A percentile compares a stretch with the other conserved stretches of the same genome.
phyloP scores from a whole-genome alignment of 2,888 invertebrate genomes.

The Campoletis raptor region DNA sequence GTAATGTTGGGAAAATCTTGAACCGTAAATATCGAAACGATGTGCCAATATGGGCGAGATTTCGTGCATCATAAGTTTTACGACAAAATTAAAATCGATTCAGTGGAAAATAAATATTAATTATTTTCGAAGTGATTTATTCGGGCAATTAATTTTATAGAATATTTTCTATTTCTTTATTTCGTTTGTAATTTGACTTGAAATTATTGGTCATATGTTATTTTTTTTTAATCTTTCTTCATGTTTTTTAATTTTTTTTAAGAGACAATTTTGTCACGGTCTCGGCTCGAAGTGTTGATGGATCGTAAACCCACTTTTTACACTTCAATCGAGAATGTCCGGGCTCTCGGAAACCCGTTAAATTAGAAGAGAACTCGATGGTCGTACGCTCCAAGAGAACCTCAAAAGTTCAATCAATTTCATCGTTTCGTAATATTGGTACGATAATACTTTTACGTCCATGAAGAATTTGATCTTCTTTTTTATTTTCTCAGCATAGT shows the following conservation, averaged over 20 bases:
- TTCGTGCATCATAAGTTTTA: conserved; percentile 49
- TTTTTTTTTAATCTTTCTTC: background rate
- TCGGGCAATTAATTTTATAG: background rate
- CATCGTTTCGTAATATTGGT: conserved; percentile 37
- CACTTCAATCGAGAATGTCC: background rate
- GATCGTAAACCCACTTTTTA: conserved; percentile 47
- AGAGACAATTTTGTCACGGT: conserved; percentile 11
- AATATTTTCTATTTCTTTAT: background rate
- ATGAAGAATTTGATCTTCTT: conserved; percentile 32
- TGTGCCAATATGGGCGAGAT: conserved; percentile 56
- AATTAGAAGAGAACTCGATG: background rate
- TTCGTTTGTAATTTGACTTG: background rate
- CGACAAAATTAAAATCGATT: background rate
- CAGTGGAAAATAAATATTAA: background rate
- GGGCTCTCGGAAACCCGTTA: background rate
- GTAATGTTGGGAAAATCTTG: conserved; percentile 43
- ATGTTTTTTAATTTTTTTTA: background rate
- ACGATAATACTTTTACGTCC: conserved; percentile 43
- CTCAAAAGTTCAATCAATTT: conserved; percentile 47
- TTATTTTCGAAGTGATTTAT: background rate
- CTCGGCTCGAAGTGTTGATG: conserved; percentile 8
- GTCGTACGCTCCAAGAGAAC: background rate
- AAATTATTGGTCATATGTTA: background rate
- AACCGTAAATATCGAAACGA: conserved; percentile 44
- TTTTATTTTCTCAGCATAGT: conserved; percentile 17